Evolutionary conservation across 2,797 vertebrate genomes (phyloP).

Genomic region (Coreius guichenoti): DNA sequence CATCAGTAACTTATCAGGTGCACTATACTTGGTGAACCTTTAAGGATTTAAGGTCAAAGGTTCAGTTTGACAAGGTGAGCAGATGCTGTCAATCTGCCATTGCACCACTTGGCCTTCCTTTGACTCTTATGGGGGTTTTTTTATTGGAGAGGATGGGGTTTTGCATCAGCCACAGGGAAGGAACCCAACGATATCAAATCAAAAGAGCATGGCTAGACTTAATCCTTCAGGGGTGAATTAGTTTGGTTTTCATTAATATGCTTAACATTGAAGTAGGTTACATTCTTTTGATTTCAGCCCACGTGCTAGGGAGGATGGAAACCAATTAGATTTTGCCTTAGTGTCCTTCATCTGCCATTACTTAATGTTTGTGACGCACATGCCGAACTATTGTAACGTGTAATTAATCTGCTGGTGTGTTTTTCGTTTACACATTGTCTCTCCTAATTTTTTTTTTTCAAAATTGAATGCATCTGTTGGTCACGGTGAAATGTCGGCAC

Average conservation of each 20-base stretch:
- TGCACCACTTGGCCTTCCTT: slow-evolving; percentile 38
- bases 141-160: slow-evolving; percentile 57
- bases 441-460: slow-evolving; percentile 57
- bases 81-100: slow-evolving; percentile 33
- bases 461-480: slow-evolving; percentile 76
- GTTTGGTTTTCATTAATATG: slow-evolving; percentile 58
- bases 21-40: neutral
- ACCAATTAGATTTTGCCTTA: slow-evolving; percentile 58
- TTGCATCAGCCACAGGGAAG: slow-evolving; percentile 54
- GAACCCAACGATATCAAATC: slow-evolving; percentile 62
- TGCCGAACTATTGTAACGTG: slow-evolving; percentile 70
- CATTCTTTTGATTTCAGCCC: slow-evolving; percentile 72
- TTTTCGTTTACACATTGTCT: slow-evolving; percentile 70
- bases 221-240: slow-evolving; percentile 37
- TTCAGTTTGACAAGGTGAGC: neutral
- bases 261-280: slow-evolving; percentile 57
- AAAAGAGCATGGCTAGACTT: slow-evolving; percentile 48
- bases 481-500: slow-evolving; percentile 48
- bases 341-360: slow-evolving; percentile 74
- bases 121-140: slow-evolving; percentile 52
- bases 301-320: slow-evolving; percentile 65
- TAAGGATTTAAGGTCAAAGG: neutral
- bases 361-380: slow-evolving; percentile 78
- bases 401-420: slow-evolving; percentile 71
- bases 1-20: neutral